A percentile compares a stretch with the other conserved stretches of the same genome.
Conservation (phyloP, 2,888 invertebrate genomes). For the Gasteruption jaculator region DNA sequence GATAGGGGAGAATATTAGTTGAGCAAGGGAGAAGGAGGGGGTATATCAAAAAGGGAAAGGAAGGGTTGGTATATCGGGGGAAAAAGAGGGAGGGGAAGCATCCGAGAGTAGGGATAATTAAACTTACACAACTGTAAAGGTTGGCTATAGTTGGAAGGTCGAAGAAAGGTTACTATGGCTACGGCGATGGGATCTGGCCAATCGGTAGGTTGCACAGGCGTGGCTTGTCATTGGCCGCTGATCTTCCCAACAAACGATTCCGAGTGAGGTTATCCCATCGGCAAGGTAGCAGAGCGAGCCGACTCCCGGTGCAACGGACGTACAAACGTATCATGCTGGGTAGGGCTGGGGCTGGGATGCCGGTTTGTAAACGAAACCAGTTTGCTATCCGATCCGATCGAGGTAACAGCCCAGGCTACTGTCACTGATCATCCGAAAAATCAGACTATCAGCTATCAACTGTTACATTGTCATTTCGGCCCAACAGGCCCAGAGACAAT, state of each 20-base stretch:
- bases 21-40: too few species aligned
- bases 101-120: constrained; percentile 42
- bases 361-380: constrained; percentile 52
- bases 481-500: too few species aligned
- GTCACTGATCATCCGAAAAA: constrained; percentile 30
- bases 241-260: constrained; percentile 12
- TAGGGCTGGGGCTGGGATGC: constrained; percentile 50
- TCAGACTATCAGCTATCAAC: too few species aligned
- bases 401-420: constrained; percentile 45
- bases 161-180: constrained; percentile 52
- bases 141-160: constrained; percentile 32
- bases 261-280: constrained; percentile 18
- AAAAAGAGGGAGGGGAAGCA: constrained; percentile 10
- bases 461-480: too few species aligned
- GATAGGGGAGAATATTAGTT: neutral
- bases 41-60: constrained; percentile 26
- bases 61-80: constrained; percentile 17
- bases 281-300: constrained; percentile 28
- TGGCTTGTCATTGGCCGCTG: constrained; percentile 42
- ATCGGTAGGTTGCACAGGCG: constrained; percentile 53
- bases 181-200: constrained; percentile 56
- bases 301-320: constrained; percentile 39
- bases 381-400: constrained; percentile 53
- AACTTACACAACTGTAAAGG: constrained; percentile 40
- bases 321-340: constrained; percentile 51